phyloP scores from a whole-genome alignment of 30 jellyfish, hydroid and myxozoan genomes.

The Hydractinia echinata region DNA sequence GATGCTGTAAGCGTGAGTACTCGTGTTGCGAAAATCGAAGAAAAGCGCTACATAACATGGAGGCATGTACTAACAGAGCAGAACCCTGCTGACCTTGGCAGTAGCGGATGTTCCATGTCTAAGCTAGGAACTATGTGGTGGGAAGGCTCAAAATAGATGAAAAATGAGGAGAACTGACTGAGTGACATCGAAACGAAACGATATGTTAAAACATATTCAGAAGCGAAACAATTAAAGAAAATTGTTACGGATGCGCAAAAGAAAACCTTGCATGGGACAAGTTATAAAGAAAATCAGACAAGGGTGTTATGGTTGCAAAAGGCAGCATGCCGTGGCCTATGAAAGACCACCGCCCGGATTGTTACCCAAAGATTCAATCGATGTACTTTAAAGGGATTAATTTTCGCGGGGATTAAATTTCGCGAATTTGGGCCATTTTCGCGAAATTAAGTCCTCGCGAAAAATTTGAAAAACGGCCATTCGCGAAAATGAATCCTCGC shows the following conservation, averaged over 20 bases:
- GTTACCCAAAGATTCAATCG: too few species aligned
- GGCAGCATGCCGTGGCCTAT: too few species aligned
- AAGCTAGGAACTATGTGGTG: constrained; percentile 28
- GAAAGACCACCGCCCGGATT: too few species aligned
- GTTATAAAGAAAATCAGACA: too few species aligned
- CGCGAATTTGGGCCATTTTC: too few species aligned
- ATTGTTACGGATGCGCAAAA: not conserved
- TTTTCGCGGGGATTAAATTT: too few species aligned
- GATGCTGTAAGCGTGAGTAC: constrained; percentile 51
- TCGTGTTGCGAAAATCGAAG: constrained; percentile 33
- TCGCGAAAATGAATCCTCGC: too few species aligned
- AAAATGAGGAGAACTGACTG: constrained; percentile 43
- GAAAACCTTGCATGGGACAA: too few species aligned
- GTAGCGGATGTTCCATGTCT: constrained; percentile 31
- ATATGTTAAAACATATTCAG: constrained; percentile 28
- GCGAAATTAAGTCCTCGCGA: too few species aligned
- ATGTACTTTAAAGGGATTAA: too few species aligned
- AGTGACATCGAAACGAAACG: constrained; percentile 27
- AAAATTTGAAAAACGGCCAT: too few species aligned
- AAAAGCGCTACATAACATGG: constrained; percentile 29
- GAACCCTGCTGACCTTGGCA: constrained; percentile 58
- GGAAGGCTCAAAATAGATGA: constrained; percentile 45
- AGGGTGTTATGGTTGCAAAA: too few species aligned
- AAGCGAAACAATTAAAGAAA: constrained; percentile 40
- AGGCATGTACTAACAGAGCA: constrained; percentile 39